phyloP scores from a whole-genome alignment of 1,140 invertebrate species.

The Cotesia chilonis region DNA sequence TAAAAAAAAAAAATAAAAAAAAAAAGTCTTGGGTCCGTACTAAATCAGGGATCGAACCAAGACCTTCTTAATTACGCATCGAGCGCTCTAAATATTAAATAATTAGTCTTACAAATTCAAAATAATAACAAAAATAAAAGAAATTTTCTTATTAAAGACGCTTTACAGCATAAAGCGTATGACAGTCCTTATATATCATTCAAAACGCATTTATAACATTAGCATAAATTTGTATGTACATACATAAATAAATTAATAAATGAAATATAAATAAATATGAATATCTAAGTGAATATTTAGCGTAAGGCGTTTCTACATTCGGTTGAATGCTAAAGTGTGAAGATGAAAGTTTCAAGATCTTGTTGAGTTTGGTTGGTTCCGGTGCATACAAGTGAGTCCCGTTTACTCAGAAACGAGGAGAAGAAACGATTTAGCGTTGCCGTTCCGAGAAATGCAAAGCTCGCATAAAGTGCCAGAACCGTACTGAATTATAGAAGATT shows the following conservation, averaged over 20 bases:
- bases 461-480: slow-evolving; percentile 56
- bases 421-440: slow-evolving; percentile 3
- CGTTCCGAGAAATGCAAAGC: slow-evolving; percentile 13
- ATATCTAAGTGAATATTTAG: not conserved
- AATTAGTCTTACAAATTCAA: too few species aligned
- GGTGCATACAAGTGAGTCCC: not conserved
- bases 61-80: too few species aligned
- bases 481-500: slow-evolving; percentile 55
- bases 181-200: too few species aligned
- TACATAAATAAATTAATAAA: not conserved
- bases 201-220: too few species aligned
- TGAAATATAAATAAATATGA: not conserved
- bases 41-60: too few species aligned
- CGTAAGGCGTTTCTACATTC: not conserved
- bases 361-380: not conserved
- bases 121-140: too few species aligned
- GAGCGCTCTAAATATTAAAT: too few species aligned
- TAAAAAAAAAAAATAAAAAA: too few species aligned
- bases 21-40: too few species aligned
- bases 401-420: not conserved
- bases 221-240: not conserved
- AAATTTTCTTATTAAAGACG: too few species aligned
- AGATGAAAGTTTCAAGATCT: slow-evolving; percentile 6
- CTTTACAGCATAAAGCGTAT: too few species aligned
- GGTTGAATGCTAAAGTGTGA: not conserved